Conservation (phyloP, 2,113 vertebrate genomes). For the Lasiurus cinereus region DNA sequence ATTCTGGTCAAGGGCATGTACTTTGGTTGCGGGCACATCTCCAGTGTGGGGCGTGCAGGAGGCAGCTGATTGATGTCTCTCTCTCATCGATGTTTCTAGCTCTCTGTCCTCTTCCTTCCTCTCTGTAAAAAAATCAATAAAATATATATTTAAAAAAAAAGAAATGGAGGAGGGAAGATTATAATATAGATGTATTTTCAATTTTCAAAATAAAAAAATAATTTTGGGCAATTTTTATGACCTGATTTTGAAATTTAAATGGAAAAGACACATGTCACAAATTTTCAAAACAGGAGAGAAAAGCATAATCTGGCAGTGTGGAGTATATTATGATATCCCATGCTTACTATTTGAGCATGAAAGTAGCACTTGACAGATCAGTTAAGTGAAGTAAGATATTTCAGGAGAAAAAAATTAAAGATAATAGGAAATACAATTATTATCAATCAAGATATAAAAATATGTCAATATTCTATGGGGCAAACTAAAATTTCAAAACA, state of each 20-base stretch:
- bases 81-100: no score
- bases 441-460: constrained; percentile 12
- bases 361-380: not conserved
- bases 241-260: constrained; percentile 51
- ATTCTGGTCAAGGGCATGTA: no score
- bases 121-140: no score
- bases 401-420: not conserved
- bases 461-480: not conserved
- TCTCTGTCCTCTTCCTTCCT: no score
- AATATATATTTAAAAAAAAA: not conserved
- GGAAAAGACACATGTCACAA: not conserved
- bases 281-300: constrained; percentile 15
- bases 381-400: constrained; percentile 7
- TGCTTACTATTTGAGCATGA: not conserved
- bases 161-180: not conserved
- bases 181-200: not conserved
- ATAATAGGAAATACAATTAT: constrained; percentile 26
- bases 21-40: no score
- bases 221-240: not conserved
- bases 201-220: constrained; percentile 40
- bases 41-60: no score
- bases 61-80: no score
- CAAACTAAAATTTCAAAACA: constrained; percentile 43
- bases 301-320: not conserved
- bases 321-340: not conserved